Conservation (phyloP, 2,888 invertebrate genomes). For the Lithosia quadra region DNA sequence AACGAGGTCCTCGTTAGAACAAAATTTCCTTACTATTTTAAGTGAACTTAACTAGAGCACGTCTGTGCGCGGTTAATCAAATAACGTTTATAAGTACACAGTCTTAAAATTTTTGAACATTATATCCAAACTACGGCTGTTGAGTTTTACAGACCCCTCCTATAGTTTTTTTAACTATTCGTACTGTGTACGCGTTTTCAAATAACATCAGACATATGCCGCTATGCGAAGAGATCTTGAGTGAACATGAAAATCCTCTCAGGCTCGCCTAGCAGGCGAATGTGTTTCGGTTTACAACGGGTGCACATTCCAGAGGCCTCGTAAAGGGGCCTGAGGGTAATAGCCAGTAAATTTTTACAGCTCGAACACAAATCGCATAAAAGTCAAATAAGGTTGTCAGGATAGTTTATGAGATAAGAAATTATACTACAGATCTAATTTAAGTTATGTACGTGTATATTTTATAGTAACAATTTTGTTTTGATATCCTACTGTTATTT, state of each 20-base stretch:
- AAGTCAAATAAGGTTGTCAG: slow-evolving; percentile 59
- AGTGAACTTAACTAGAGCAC: slow-evolving; percentile 7
- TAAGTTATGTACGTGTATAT: not conserved
- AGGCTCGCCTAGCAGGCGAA: slow-evolving; percentile 44
- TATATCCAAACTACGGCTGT: not conserved
- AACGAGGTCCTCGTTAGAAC: slow-evolving; percentile 20
- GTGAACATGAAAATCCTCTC: slow-evolving; percentile 58
- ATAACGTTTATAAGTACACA: not conserved
- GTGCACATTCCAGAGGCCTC: slow-evolving; percentile 56
- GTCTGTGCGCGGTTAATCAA: not conserved
- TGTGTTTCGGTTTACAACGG: slow-evolving; percentile 58
- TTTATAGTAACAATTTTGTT: not conserved
- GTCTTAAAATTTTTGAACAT: not conserved
- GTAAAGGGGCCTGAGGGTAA: slow-evolving; percentile 65
- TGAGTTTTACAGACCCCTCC: not conserved
- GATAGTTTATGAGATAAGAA: slow-evolving; percentile 51
- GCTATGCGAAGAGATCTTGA: slow-evolving; percentile 31
- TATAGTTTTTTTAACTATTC: not conserved
- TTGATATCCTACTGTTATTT: too few relatives aligned
- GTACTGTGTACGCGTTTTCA: slow-evolving; percentile 1
- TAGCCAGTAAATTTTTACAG: slow-evolving; percentile 69
- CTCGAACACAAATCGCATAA: slow-evolving; percentile 64
- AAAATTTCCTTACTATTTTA: slow-evolving; percentile 3
- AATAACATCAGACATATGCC: slow-evolving; percentile 13
- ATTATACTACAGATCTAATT: slow-evolving; percentile 43